Evolutionary conservation across 2,888 invertebrate genomes (phyloP), one percentile per base, ranked within the genome.

Genomic region (Mythimna lalbum): DNA sequence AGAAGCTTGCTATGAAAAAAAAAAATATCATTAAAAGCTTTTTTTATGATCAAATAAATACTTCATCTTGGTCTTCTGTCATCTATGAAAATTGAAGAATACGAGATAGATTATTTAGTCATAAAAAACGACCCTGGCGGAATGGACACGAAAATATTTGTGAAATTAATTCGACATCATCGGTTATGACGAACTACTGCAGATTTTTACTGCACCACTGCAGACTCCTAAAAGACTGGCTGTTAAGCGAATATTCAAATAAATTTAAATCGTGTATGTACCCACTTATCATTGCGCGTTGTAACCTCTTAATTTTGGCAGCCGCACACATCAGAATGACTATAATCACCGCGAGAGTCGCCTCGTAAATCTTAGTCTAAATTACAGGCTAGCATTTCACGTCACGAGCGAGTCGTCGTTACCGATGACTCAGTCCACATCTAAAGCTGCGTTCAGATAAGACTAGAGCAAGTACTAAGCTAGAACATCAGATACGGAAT

Each of bases 281-380:
- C 72, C 78, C 82, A 88, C 84, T 88, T 89, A 90, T 87, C 86
- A 87, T 74, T 79, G 85, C 78, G 69, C 83, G 84, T 75, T 87
- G 86, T 88, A 89, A 89, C 86, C 89, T 91, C 90, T 93, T 91
- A 86, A 93, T 94, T 93, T 95, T 89, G 93, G 93, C 91, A 93
- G 92, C 86, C 88, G 89, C 89, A 86, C 84, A 85, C 87, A 77
- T 81, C 63, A 78, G 88, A 92, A 94, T 94, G 85, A 93, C 93
- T 91, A 90, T 94, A 93, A 95, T 95, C 90, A 93, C 89, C 77
- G 89, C 88, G 84, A 85, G 90, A 87, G 91, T 91, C 89, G 91
- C 90, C 90, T 92, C 92, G 89, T 95, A 93, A 94, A 95, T 95
- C 94, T 89, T 86, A 83, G 83, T 75, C 85, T 78, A 93, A 93